Base-by-base conservation (phyloP, 2,888 invertebrate genomes). In the Pollenia griseotomentosa region DNA sequence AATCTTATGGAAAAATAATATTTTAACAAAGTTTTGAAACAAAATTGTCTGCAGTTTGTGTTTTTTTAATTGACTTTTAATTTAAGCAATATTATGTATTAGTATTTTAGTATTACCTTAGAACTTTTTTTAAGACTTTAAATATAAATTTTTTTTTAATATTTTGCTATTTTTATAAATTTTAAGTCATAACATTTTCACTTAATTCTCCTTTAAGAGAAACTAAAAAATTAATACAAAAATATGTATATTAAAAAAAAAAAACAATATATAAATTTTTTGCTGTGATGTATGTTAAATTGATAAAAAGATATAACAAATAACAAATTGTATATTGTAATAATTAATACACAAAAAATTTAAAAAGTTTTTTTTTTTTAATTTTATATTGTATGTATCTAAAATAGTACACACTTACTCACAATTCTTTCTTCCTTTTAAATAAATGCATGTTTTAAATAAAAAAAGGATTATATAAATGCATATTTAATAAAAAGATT, bases 231-330 rank as follows among this genome's bases (percentile, higher is more conserved):
- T 40, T 61, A 53, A 84, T 86, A 57, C 84, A 87, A 83, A 81
- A 88, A 85, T 78, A 87, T 53, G 84, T 77, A 89, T 88, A 86
- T 12, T 44, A 73, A 51, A 63, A 89, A 88, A 86, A 55, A 63
- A 68, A 85, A 79, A 78, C 88, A 89, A 90, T 90, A 91, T 90
- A 91, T 91, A 92, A 92, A 93, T 90, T 92, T 33, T 92, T 92
- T 93, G 93, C 93, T 92, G 92, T 92, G 92, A 92, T 93, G 92
- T 93, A 92, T 92, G 92, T 92, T 93, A 91, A 92, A 92, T 91
- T 91, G 90, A 92, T 90, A 91, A 88, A 86, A 88, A 82, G 53
- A 77, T 89, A 87, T 65, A 84, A 83, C 84, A 89, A 88, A 87
- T 81, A 88, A 74, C 48, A 68, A 63, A 63, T 75, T 88, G 6